Conservation (phyloP, 2,113 vertebrate genomes). For the Prinia subflava region DNA sequence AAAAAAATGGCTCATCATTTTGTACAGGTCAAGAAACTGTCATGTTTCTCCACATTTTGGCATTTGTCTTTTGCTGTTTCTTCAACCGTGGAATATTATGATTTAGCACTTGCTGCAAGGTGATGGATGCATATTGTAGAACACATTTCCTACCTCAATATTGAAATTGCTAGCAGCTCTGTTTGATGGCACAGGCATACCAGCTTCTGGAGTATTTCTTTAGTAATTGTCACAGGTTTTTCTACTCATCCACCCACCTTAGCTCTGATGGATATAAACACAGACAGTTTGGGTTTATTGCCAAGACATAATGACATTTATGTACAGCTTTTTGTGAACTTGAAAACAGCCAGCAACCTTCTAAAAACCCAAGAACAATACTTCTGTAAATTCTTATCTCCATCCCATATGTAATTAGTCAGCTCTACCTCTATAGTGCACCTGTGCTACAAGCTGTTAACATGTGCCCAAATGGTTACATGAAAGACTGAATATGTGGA, state of each 20-base stretch:
- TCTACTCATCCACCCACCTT: neutral
- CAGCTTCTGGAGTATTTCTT: neutral
- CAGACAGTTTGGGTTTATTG: neutral
- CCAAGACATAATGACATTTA: neutral
- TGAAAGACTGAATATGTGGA: neutral
- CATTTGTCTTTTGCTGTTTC: neutral
- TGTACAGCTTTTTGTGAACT: neutral
- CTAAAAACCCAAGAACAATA: neutral
- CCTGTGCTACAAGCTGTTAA: neutral
- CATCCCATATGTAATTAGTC: neutral
- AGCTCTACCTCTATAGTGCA: neutral
- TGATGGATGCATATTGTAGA: neutral
- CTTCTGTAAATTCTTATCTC: neutral
- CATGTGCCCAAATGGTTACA: neutral
- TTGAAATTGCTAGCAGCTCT: neutral
- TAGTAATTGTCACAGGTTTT: neutral
- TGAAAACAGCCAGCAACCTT: neutral
- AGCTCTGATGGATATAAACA: constrained; percentile 10
- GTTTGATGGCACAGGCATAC: neutral
- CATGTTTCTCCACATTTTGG: neutral
- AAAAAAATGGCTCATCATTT: neutral
- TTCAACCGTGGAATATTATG: neutral
- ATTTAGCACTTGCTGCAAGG: neutral
- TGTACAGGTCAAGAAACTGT: neutral
- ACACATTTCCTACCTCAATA: neutral